These are phyloP conservation scores for Mesoclemmys tuberculata DNA, from an alignment of 2,113 vertebrate species.

Conservation along the genomic window DNA sequence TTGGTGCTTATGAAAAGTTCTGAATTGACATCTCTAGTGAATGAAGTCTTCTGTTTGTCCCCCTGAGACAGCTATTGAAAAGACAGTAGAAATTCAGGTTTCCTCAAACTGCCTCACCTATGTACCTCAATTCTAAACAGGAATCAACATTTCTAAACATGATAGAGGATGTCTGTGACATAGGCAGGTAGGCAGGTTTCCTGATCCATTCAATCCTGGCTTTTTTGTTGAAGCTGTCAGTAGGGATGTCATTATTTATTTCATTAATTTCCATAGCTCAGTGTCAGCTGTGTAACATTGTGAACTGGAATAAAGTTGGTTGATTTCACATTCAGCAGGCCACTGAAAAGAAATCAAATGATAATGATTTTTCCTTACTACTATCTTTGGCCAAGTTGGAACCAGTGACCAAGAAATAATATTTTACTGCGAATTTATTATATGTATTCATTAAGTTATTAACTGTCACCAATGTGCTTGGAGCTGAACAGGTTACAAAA, in stretches of 20 bases:
- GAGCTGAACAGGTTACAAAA: background rate
- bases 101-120: background rate
- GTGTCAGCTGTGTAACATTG: background rate
- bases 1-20: background rate
- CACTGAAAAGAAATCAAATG: background rate
- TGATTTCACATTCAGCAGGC: background rate
- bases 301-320: background rate
- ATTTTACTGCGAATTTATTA: background rate
- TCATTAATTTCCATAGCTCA: background rate
- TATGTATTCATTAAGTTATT: background rate
- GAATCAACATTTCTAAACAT: background rate
- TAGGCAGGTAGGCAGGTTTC: accelerated
- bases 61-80: background rate
- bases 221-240: background rate
- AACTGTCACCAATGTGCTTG: background rate
- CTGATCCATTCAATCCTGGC: background rate
- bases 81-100: background rate
- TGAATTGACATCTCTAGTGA: background rate
- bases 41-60: background rate
- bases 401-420: background rate
- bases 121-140: background rate
- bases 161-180: background rate
- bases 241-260: background rate
- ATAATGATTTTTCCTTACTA: background rate
- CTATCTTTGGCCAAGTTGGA: background rate